Conservation (phyloP, 2,113 vertebrate genomes). For the Odocoileus virginianus region DNA sequence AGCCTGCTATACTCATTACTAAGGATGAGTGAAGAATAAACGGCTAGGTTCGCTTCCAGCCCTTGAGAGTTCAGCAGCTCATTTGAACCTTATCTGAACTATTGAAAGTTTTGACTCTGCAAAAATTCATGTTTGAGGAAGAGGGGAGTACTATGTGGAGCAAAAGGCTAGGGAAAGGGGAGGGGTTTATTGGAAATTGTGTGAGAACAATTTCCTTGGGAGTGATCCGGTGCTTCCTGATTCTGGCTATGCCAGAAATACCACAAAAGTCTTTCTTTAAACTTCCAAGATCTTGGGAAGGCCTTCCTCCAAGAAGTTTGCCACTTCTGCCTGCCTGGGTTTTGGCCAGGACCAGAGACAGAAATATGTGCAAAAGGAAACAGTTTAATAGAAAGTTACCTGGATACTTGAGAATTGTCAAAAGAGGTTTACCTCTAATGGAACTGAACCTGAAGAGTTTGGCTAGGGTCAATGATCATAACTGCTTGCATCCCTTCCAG, state of each 20-base stretch:
- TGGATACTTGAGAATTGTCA: background rate
- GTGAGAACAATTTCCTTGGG: conserved; percentile 73
- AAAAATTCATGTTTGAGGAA: conserved; percentile 56
- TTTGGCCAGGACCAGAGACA: conserved; percentile 27
- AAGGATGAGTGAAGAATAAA: conserved; percentile 52
- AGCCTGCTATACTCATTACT: conserved; percentile 26
- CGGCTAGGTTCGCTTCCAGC: conserved; percentile 42
- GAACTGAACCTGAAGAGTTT: background rate
- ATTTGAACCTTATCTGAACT: conserved; percentile 74
- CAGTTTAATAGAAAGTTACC: conserved; percentile 38
- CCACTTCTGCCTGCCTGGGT: background rate
- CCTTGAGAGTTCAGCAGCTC: conserved; percentile 40
- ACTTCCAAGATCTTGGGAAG: conserved; percentile 56
- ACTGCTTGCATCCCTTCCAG: background rate
- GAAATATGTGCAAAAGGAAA: background rate
- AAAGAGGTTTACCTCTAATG: conserved; percentile 30
- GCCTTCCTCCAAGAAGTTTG: conserved; percentile 59
- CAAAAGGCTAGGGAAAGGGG: background rate
- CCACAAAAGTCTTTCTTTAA: conserved; percentile 70
- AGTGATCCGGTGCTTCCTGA: conserved; percentile 69
- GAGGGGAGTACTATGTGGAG: conserved; percentile 13
- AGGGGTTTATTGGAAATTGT: conserved; percentile 60
- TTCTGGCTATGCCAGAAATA: conserved; percentile 74
- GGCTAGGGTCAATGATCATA: background rate
- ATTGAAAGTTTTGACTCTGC: conserved; percentile 60